Percentiles rank a stretch among this genome's conserved stretches.
Evolutionary conservation across 2,888 invertebrate genomes (phyloP).

Genomic region (Thereva nobilitata): DNA sequence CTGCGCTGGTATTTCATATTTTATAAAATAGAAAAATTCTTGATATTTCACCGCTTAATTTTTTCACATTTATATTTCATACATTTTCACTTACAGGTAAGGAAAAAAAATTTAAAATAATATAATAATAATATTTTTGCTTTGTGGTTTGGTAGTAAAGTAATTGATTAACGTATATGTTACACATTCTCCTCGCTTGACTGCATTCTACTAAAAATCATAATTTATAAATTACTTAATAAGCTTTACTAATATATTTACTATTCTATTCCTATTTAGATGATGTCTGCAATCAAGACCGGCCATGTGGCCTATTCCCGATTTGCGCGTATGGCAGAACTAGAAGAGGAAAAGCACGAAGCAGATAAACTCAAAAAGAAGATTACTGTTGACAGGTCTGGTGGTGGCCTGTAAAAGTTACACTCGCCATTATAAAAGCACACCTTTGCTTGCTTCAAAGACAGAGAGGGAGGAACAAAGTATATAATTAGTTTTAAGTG

Average conservation of each 20-base stretch:
- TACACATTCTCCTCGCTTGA: too few relatives aligned
- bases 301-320: constrained; percentile 94
- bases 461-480: neutral
- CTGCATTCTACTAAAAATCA: too few relatives aligned
- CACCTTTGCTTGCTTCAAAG: too few relatives aligned
- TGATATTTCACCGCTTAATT: too few relatives aligned
- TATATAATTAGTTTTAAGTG: neutral
- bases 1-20: too few relatives aligned
- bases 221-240: constrained; percentile 5
- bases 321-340: constrained; percentile 92
- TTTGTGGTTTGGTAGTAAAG: too few relatives aligned
- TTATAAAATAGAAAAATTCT: too few relatives aligned
- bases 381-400: constrained; percentile 91
- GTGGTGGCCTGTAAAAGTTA: constrained; percentile 83
- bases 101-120: too few relatives aligned
- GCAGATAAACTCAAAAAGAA: constrained; percentile 74
- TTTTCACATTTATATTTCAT: too few relatives aligned
- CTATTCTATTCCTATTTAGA: constrained; percentile 61
- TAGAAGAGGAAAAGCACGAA: constrained; percentile 84
- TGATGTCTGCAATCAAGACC: constrained; percentile 98
- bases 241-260: constrained; percentile 38
- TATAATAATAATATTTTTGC: too few relatives aligned
- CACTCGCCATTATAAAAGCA: neutral
- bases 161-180: too few relatives aligned
- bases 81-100: too few relatives aligned